Evolutionary conservation across 1,140 invertebrate genomes (phyloP).

Genomic region (Brachionus calyciflorus): DNA sequence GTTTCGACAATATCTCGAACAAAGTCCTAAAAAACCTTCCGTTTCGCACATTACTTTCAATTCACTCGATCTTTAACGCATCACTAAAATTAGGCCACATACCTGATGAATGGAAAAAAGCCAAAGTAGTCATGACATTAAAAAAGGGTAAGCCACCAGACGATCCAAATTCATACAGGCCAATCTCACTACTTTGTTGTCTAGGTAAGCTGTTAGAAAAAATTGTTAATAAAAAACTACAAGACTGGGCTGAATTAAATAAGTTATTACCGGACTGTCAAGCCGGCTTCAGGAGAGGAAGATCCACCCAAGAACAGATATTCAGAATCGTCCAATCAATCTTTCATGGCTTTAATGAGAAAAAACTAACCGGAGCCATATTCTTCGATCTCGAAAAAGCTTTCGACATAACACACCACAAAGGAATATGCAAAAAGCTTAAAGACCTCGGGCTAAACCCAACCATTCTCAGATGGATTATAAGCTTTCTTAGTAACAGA

Average conservation of each 20-base stretch:
- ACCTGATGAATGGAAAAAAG: too few relatives aligned
- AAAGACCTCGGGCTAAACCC: background rate
- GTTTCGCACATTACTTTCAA: too few relatives aligned
- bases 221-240: conserved; percentile 41
- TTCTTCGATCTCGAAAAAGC: conserved; percentile 59
- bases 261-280: conserved; percentile 33
- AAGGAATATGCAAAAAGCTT: conserved; percentile 56
- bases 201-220: conserved; percentile 47
- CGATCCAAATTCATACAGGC: conserved; percentile 45
- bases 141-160: conserved; percentile 48
- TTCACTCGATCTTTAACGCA: too few relatives aligned
- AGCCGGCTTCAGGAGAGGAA: conserved; percentile 52
- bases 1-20: too few relatives aligned
- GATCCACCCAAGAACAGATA: conserved; percentile 56
- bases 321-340: conserved; percentile 55
- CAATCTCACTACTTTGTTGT: conserved; percentile 46
- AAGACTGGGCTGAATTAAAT: conserved; percentile 40
- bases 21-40: too few relatives aligned
- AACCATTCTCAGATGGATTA: conserved; percentile 1
- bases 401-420: conserved; percentile 57
- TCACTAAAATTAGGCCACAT: too few relatives aligned
- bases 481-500: background rate
- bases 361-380: conserved; percentile 51
- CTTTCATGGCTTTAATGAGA: conserved; percentile 52
- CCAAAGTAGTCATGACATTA: conserved; percentile 36